Conservation (phyloP, 1,140 invertebrate genomes). For the Aphaenogaster floridana region DNA sequence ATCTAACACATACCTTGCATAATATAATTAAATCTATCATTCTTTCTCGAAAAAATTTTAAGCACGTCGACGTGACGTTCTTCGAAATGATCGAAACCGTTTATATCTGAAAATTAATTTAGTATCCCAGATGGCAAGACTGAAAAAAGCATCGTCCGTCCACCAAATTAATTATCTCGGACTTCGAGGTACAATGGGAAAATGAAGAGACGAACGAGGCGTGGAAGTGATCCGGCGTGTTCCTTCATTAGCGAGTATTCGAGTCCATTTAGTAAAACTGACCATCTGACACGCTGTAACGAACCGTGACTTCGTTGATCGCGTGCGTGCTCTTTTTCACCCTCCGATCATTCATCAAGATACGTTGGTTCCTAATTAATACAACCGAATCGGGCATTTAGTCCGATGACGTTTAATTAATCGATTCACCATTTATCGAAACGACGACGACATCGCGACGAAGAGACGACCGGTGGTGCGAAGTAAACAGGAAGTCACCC, state of each 20-base stretch:
- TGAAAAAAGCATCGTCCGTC: neutral
- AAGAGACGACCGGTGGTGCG: neutral
- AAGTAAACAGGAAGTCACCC: slow-evolving; percentile 47
- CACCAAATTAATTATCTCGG: slow-evolving; percentile 36
- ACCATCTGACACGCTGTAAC: slow-evolving; percentile 68
- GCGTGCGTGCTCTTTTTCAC: slow-evolving; percentile 30
- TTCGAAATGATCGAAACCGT: neutral
- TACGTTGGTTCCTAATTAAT: slow-evolving; percentile 70
- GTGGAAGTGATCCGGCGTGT: slow-evolving; percentile 65
- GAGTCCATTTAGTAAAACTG: slow-evolving; percentile 69
- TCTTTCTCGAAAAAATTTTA: neutral
- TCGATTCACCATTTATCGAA: slow-evolving; percentile 38
- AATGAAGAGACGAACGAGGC: slow-evolving; percentile 68
- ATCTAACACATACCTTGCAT: neutral
- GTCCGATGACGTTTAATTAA: slow-evolving; percentile 50
- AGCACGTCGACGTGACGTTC: neutral
- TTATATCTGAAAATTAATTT: slow-evolving; percentile 36
- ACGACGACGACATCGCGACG: neutral
- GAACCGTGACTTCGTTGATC: slow-evolving; percentile 61
- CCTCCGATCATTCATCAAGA: slow-evolving; percentile 56
- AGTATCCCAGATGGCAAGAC: slow-evolving; percentile 6
- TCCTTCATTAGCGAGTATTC: slow-evolving; percentile 67
- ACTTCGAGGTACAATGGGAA: neutral
- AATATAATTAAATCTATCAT: neutral
- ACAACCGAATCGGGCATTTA: slow-evolving; percentile 9